Base-by-base conservation (phyloP, 2,888 invertebrate genomes). In the Caenorhabditis drosophilae region DNA sequence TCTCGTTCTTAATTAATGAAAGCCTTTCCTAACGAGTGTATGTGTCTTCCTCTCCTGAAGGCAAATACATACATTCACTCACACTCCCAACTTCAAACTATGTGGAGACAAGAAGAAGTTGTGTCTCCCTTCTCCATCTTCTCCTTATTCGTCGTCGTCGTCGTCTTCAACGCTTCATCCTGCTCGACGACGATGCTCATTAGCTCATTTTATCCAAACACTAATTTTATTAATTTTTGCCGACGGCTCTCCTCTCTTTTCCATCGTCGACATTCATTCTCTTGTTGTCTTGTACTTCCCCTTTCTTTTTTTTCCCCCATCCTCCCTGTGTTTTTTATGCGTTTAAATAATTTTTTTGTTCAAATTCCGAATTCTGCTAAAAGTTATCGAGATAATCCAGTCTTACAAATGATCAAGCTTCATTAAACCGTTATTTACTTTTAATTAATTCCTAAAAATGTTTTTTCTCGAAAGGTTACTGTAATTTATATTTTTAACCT, bases 151-250 rank as follows among this genome's bases (percentile, higher is more conserved):
- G 31, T 9, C n/a, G n/a, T n/a, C n/a, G n/a, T n/a, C n/a, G n/a
- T n/a, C n/a, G n/a, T n/a, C n/a, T n/a, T n/a, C n/a, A n/a, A n/a
- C n/a, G n/a, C n/a, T n/a, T n/a, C n/a, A n/a, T n/a, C n/a, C n/a
- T n/a, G n/a, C n/a, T n/a, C n/a, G n/a, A n/a, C n/a, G 12, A n/a
- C 23, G n/a, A 35, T 20, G 54, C 62, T 62, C 62, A 62, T 62
- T 62, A 62, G 62, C 62, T 62, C 56, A 62, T 62, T 62, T 62
- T 56, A 62, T 62, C 52, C 55, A 56, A 35, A 52, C 56, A 52
- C 62, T 62, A 62, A 62, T 62, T 62, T 56, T 54, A 62, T 62
- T 62, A 62, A 62, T 62, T 62, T 62, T 56, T 50, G 38, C 25
- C 38, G 16, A 12, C 50, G 25, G 9, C 26, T 42, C 23, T 25